Evolutionary conservation across 1,140 invertebrate genomes (phyloP), one percentile per base, ranked within the genome.

Genomic region (Lutraria rhynchaena): DNA sequence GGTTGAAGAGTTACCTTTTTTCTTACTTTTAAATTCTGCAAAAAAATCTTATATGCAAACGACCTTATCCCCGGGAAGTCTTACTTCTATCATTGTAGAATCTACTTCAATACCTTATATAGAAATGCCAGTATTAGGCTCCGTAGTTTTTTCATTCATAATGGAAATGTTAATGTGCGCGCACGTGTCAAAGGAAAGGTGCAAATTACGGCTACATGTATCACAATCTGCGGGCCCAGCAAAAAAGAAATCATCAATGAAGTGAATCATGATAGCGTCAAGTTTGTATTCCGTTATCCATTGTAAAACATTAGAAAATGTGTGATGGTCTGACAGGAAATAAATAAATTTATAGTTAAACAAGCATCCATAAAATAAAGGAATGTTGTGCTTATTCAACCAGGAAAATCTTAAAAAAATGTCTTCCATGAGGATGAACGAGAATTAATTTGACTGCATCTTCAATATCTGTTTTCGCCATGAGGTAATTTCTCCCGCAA

Each of bases 371-470:
- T 46, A 53, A 63, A 76, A 65, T 65, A 65, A 29, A 3, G 22
- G 3, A n/a, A 33, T 49, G 1, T 29, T 4, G 13, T 44, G 22
- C 65, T 15, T 31, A 76, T n/a, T 51, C 22, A 41, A 58, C 74
- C 63, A 35, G 37, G 33, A 65, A 76, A 76, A n/a, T 44, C 74
- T n/a, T n/a, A 4, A 76, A 31, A 3, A 76, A 29, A 76, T 61
- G 58, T 11, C 74, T 29, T 19, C 65, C 74, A 19, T 15, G 9
- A 24, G 60, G 57, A 53, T 76, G 74, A 17, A 76, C 65, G 0
- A 60, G 74, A 76, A 76, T 76, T 35, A 76, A n/a, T 29, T 60
- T 17, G 37, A 76, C 63, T 17, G 74, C 74, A 33, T 76, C 65
- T 44, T 76, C 74, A 17, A 75, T 75, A 31, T 75, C 57, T 15